Conservation (phyloP, 2,888 invertebrate species). For the Crepidodera aurea region DNA sequence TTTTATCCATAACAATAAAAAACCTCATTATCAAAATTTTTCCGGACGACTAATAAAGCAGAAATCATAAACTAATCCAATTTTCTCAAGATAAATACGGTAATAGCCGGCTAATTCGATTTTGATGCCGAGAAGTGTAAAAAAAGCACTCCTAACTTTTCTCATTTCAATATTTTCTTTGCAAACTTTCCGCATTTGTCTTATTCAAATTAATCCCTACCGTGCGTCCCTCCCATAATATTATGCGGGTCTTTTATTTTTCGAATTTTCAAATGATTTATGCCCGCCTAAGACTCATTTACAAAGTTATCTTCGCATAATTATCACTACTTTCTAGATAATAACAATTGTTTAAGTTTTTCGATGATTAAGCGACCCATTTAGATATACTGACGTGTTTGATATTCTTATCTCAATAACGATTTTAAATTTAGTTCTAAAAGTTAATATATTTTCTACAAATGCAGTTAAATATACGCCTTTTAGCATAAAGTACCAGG, state of each 20-base stretch:
- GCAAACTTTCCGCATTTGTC: slow-evolving; percentile 46
- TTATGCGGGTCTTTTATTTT: slow-evolving; percentile 42
- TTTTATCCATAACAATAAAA: not conserved
- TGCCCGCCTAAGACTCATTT: slow-evolving; percentile 31
- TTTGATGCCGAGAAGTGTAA: slow-evolving; percentile 39
- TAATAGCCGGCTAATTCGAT: slow-evolving; percentile 42
- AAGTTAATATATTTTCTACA: no score
- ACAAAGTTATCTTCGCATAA: slow-evolving; percentile 27
- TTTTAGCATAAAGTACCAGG: no score
- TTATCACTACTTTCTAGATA: slow-evolving; percentile 29
- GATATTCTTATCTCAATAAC: no score
- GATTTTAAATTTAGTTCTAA: no score
- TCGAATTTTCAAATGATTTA: slow-evolving; percentile 39
- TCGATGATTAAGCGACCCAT: slow-evolving; percentile 7
- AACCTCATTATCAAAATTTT: not conserved
- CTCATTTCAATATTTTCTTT: slow-evolving; percentile 45
- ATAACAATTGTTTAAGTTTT: slow-evolving; percentile 30
- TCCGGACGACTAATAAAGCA: slow-evolving; percentile 18
- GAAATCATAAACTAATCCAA: slow-evolving; percentile 30
- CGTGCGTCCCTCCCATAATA: slow-evolving; percentile 38
- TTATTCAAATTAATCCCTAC: slow-evolving; percentile 45
- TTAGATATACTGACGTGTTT: no score
- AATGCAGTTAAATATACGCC: no score
- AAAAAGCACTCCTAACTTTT: slow-evolving; percentile 42
- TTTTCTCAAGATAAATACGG: slow-evolving; percentile 41